Base-by-base conservation (phyloP, 2,113 vertebrate species). In the Pimephales promelas region DNA sequence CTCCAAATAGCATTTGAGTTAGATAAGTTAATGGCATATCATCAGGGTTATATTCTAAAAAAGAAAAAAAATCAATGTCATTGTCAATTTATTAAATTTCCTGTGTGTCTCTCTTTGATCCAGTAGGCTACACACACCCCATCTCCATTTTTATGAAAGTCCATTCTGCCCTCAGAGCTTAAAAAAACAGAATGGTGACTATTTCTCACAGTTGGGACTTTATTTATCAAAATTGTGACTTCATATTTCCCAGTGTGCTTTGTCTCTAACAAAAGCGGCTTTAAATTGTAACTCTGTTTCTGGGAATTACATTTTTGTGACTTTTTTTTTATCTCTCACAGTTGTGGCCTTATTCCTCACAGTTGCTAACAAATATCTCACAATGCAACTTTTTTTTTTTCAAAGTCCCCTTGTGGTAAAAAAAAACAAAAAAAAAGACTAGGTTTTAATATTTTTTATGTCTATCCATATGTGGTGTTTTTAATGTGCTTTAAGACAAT, bases 1-100 rank as follows among this genome's bases (percentile, higher is more conserved):
- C 36, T 36, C 9, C 64, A 72, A 72, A 72, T 7, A 16, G 13
- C 40, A 26, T 72, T 47, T 24, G 40, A 72, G 70, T 14, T 72
- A 20, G 62, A 71, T 7, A 22, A n/a, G 45, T 47, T 24, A 47
- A 47, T 47, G 18, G 9, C 40, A 47, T 72, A 16, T 72, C n/a
- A 43, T 24, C 70, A 72, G 22, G 61, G 18, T 36, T 68, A 22
- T n/a, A 72, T 72, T 47, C 22, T 16, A 47, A 72, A 72, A 71
- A 70, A 5, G 16, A 16, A 64, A 10, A 31, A 5, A 70, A 18
- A 64, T 18, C 11, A 0, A 64, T 31, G 10, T 36, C 3, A 20
- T 68, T 68, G 16, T 68, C 18, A 66, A 34, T 66, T 34, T 18
- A 66, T 36, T 36, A 3, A 1, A 66, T 66, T 66, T 18, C 31